Base-by-base conservation (phyloP, 2,797 vertebrate genomes). In the Corythornis leucogaster region DNA sequence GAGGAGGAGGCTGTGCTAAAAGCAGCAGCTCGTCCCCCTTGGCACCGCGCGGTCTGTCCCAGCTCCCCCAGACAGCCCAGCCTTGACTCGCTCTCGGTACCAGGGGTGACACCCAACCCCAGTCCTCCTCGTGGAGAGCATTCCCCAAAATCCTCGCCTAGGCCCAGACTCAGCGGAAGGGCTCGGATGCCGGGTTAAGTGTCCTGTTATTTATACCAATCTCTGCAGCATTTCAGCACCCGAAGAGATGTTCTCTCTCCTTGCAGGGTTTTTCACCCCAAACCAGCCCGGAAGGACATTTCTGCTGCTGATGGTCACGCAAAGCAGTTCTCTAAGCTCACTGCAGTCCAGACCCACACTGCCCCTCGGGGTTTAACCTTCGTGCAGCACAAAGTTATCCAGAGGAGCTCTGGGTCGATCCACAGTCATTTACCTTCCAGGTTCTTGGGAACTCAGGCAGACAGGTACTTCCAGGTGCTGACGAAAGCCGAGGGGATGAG, bases 381-480 rank as follows among this genome's bases (percentile, higher is more conserved):
- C 4, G 24, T 4, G 9, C n/a, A 63, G 82, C 16, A 0, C 45
- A 16, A 43, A 54, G 71, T 38, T 20, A 2, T 0, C 12, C 0
- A 55, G 51, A 67, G n/a, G 51, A 92, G 73, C 63, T 64, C 62
- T 4, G 38, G 43, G 15, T 1, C 7, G 35, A 31, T 18, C 17
- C 4, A 1, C 63, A 42, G 0, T 69, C 10, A 2, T 69, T 78
- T 81, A 67, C 91, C 85, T 80, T 13, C 48, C 45, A 43, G 58
- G 9, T 25, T 35, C 57, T 19, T 21, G 3, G 3, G 35, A 1
- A 8, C 89, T 96, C 93, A 96, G 51, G 94, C 95, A 2, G 99
- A 98, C n/a, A 99, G 98, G 95, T 99, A 99, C 95, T 99, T 99
- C 99, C 99, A 99, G 95, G 99, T 99, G 98, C 99, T 99, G 97